A percentile compares a stretch with the other conserved stretches of the same genome.
These are phyloP conservation scores for Otolemur garnettii DNA, from an alignment of 2,113 vertebrate genomes.

Conservation along the genomic window DNA sequence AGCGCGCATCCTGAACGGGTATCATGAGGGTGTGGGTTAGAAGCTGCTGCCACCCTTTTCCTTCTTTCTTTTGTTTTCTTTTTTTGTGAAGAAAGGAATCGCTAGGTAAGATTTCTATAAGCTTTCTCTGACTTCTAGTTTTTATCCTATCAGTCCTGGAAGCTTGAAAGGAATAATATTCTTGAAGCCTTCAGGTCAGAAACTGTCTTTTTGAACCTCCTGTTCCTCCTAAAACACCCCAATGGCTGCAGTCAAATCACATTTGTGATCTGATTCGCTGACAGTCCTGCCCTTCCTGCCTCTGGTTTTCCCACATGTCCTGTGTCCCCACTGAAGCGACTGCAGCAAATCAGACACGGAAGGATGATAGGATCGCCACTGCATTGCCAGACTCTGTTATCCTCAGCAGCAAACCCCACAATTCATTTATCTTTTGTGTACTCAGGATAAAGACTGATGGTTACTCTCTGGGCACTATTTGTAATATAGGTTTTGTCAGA, in stretches of 20 bases:
- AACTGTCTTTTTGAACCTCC: slow-evolving; percentile 28
- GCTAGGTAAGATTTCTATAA: slow-evolving; percentile 58
- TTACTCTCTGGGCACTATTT: slow-evolving; percentile 52
- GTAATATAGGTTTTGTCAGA: slow-evolving; percentile 67
- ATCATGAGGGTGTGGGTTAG: slow-evolving; percentile 54
- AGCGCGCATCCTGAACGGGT: slow-evolving; percentile 45
- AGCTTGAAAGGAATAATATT: slow-evolving; percentile 10
- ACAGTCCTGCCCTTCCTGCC: background rate
- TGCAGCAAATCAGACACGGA: background rate
- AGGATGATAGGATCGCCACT: background rate
- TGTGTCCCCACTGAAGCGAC: background rate
- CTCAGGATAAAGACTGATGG: slow-evolving; percentile 1
- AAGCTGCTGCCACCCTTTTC: background rate
- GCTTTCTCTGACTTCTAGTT: slow-evolving; percentile 36
- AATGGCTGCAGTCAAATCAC: background rate
- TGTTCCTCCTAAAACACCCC: background rate
- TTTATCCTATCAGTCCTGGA: slow-evolving; percentile 61
- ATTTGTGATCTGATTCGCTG: background rate
- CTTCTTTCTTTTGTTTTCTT: background rate
- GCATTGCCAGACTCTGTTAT: accelerated
- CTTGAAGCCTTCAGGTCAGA: slow-evolving; percentile 50
- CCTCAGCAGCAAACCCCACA: background rate
- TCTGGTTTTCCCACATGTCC: accelerated
- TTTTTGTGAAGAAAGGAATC: slow-evolving; percentile 50
- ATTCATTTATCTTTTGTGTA: background rate